Conservation (phyloP, 1,140 invertebrate genomes). For the Ooceraea biroi region DNA sequence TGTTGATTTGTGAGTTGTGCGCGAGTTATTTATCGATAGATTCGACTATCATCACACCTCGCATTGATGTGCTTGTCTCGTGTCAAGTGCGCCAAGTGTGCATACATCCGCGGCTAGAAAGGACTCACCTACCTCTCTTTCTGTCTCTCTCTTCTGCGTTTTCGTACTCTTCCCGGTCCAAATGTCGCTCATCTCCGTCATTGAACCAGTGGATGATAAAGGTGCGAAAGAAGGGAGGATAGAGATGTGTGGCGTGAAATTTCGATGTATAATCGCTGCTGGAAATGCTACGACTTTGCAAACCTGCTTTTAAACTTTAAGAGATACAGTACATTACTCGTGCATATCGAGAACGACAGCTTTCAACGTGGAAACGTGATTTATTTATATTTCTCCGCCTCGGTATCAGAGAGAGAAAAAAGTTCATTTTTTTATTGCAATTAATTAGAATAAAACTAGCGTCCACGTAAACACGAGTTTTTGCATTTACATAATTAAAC, state of each 20-base stretch:
- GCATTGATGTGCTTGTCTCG: conserved; percentile 13
- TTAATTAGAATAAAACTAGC: conserved; percentile 1
- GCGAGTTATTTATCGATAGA: not conserved
- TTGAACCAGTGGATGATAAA: conserved; percentile 47
- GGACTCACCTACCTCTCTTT: not conserved
- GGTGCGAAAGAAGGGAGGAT: conserved; percentile 17
- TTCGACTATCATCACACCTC: not conserved
- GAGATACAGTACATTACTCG: too few relatives aligned
- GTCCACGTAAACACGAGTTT: not conserved
- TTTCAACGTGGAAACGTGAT: too few relatives aligned
- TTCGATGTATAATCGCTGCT: too few relatives aligned
- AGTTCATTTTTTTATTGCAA: not conserved
- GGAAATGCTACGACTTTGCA: too few relatives aligned
- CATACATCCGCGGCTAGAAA: not conserved
- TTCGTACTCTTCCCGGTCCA: not conserved
- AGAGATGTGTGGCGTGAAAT: too few relatives aligned
- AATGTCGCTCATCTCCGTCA: conserved; percentile 52
- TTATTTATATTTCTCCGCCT: too few relatives aligned
- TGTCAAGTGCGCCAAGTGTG: conserved; percentile 20
- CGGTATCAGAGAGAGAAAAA: too few relatives aligned
- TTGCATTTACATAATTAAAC: conserved; percentile 34
- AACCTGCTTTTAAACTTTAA: too few relatives aligned
- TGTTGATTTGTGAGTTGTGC: not conserved
- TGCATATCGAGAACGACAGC: too few relatives aligned
- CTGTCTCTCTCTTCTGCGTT: not conserved